Conservation (phyloP, 2,888 invertebrate species). For the Gastrophysa polygoni region DNA sequence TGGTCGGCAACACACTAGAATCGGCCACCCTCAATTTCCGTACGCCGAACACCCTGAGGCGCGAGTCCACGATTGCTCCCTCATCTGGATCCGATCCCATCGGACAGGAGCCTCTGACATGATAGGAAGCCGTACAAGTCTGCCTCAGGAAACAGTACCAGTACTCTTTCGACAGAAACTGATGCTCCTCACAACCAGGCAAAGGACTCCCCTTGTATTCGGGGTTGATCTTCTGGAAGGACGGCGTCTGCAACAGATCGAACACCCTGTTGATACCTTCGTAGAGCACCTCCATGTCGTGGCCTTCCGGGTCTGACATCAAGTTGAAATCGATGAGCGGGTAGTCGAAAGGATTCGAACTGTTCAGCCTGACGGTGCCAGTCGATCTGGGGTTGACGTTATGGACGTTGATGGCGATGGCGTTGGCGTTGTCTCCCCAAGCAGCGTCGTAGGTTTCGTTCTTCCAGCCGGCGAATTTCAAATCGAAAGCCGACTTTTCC, state of each 20-base stretch:
- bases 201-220: conserved; percentile 37
- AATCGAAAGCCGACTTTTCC: background rate
- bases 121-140: conserved; percentile 49
- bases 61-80: conserved; percentile 66
- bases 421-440: conserved; percentile 47
- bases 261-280: conserved; percentile 59
- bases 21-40: conserved; percentile 66
- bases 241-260: conserved; percentile 58
- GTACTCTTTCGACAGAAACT: conserved; percentile 66
- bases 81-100: conserved; percentile 69
- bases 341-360: conserved; percentile 34
- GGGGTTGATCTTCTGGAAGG: conserved; percentile 61
- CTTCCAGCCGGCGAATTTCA: conserved; percentile 34
- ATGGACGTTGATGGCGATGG: conserved; percentile 26
- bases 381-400: conserved; percentile 50
- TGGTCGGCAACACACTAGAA: conserved; percentile 67
- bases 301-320: conserved; percentile 58
- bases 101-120: conserved; percentile 70
- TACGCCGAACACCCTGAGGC: conserved; percentile 66
- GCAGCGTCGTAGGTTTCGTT: conserved; percentile 51
- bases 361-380: conserved; percentile 65
- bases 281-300: conserved; percentile 61
- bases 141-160: conserved; percentile 67
- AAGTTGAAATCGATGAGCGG: conserved; percentile 73
- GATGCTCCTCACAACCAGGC: conserved; percentile 56